Conservation (phyloP, 2,797 vertebrate genomes). For the Lemur catta region DNA sequence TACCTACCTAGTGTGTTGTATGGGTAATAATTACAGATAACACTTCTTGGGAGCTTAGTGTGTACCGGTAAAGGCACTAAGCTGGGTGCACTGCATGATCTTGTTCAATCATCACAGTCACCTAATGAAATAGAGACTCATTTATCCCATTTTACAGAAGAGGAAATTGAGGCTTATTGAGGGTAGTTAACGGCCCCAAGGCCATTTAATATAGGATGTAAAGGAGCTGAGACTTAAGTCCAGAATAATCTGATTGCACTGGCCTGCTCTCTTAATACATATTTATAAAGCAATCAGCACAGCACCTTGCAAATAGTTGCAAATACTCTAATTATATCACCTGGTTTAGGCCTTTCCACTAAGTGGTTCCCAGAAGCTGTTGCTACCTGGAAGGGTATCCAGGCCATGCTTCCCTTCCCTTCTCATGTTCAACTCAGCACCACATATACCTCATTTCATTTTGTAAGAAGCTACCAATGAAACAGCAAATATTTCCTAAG, state of each 20-base stretch:
- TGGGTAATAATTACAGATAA: neutral
- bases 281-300: neutral
- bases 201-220: neutral
- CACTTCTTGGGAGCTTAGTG: neutral
- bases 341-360: neutral
- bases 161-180: neutral
- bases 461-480: neutral
- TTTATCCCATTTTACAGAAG: neutral
- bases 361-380: neutral
- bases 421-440: neutral
- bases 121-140: neutral
- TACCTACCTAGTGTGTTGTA: neutral
- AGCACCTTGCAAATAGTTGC: neutral
- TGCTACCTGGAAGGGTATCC: neutral
- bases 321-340: neutral
- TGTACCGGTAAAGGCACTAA: neutral
- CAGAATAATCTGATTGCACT: neutral
- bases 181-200: neutral
- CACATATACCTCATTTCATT: neutral
- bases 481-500: neutral
- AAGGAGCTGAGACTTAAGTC: neutral
- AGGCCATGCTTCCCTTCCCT: neutral
- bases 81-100: neutral
- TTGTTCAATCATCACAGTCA: neutral
- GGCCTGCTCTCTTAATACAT: neutral